Percentiles rank a stretch among this genome's conserved stretches.
Conservation (phyloP, 2,113 vertebrate genomes). For the Pelecanus crispus region DNA sequence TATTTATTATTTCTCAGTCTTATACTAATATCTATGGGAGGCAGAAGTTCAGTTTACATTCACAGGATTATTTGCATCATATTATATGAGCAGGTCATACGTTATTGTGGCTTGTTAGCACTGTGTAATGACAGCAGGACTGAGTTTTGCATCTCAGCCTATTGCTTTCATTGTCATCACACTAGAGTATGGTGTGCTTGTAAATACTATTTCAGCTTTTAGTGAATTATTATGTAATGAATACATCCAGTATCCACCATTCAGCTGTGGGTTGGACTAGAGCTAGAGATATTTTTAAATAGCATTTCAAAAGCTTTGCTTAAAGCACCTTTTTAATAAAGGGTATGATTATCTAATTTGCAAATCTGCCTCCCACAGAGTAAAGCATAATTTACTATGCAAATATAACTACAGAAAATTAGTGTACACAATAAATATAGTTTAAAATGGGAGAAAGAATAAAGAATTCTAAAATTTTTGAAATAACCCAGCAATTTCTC, state of each 20-base stretch:
- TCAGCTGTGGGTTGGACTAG: not conserved
- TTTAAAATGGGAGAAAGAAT: not conserved
- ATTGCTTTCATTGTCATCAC: not conserved
- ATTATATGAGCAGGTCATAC: not conserved
- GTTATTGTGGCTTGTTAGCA: not conserved
- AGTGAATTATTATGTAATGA: too few relatives aligned
- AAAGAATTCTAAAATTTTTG: not conserved
- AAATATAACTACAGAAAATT: not conserved
- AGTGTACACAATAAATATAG: not conserved
- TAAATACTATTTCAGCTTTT: too few relatives aligned
- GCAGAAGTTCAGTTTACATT: not conserved
- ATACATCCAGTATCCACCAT: not conserved
- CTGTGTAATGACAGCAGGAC: not conserved
- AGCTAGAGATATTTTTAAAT: not conserved
- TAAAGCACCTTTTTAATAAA: conserved; percentile 19
- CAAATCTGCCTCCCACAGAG: not conserved
- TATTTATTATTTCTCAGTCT: not conserved
- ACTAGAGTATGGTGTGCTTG: not conserved
- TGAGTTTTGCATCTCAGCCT: not conserved
- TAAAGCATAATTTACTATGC: not conserved
- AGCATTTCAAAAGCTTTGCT: not conserved
- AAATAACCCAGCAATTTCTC: not conserved
- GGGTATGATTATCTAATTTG: conserved; percentile 28
- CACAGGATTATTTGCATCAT: not conserved
- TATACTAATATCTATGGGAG: not conserved